Conservation (phyloP, 2,797 vertebrate species). For the Microctenopoma stevenorrisi region DNA sequence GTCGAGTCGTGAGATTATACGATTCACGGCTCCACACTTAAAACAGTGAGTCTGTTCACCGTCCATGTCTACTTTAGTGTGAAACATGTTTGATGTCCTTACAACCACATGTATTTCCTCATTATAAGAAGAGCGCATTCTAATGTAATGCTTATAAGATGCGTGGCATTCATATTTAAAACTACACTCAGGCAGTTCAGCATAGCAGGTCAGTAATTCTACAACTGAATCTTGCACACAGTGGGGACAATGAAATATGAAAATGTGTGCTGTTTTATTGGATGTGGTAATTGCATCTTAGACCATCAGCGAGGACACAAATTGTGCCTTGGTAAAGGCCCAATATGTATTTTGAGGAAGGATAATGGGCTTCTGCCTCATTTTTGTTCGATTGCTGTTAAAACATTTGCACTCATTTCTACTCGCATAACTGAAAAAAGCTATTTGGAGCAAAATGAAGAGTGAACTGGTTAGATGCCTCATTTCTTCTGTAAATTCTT, state of each 20-base stretch:
- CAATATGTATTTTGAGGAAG: slow-evolving; percentile 55
- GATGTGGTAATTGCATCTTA: slow-evolving; percentile 58
- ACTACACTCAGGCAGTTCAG: slow-evolving; percentile 52
- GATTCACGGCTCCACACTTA: background rate
- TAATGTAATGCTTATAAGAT: slow-evolving; percentile 43
- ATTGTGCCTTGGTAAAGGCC: slow-evolving; percentile 40
- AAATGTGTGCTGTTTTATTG: slow-evolving; percentile 55
- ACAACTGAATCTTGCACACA: slow-evolving; percentile 33
- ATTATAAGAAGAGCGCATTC: slow-evolving; percentile 46
- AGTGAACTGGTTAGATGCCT: slow-evolving; percentile 32
- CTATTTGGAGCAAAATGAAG: slow-evolving; percentile 34
- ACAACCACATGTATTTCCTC: slow-evolving; percentile 40
- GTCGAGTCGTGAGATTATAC: slow-evolving; percentile 14
- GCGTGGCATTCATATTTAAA: slow-evolving; percentile 68
- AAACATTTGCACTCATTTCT: slow-evolving; percentile 54
- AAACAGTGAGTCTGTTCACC: slow-evolving; percentile 25
- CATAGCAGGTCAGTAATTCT: slow-evolving; percentile 60
- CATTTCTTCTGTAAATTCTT: slow-evolving; percentile 3
- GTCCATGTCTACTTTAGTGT: slow-evolving; percentile 10
- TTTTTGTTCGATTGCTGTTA: slow-evolving; percentile 50
- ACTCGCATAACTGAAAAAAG: slow-evolving; percentile 25
- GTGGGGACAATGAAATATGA: slow-evolving; percentile 64
- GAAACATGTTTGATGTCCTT: slow-evolving; percentile 46
- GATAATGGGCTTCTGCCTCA: slow-evolving; percentile 53
- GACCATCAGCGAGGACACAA: slow-evolving; percentile 53